phyloP scores from a whole-genome alignment of 2,113 vertebrate species.

The Panurus biarmicus region DNA sequence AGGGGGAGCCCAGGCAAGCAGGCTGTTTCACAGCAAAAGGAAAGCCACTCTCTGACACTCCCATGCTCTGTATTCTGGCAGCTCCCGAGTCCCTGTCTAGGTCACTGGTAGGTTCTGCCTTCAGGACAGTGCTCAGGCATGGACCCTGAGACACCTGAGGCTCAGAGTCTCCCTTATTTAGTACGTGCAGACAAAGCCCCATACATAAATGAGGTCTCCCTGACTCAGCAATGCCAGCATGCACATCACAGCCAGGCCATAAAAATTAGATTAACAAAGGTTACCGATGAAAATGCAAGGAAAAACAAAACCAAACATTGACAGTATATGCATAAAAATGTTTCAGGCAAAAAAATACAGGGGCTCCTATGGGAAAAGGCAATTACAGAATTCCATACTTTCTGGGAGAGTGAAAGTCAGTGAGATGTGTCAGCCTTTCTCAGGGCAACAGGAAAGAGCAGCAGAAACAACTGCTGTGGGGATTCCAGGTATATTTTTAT shows the following conservation, averaged over 20 bases:
- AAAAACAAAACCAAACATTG: neutral
- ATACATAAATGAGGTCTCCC: neutral
- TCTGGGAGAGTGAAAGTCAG: neutral
- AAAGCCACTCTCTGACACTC: neutral
- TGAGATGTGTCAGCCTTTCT: neutral
- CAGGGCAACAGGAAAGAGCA: neutral
- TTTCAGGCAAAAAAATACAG: neutral
- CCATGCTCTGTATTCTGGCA: neutral
- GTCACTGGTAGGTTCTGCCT: neutral
- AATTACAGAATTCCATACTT: neutral
- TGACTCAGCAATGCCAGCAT: neutral
- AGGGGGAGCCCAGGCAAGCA: neutral
- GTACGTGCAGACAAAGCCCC: neutral
- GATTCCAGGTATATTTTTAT: neutral
- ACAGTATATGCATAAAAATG: neutral
- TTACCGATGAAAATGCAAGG: neutral
- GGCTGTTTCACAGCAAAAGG: neutral
- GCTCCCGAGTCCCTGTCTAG: neutral
- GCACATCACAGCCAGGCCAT: neutral
- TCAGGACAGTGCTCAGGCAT: neutral
- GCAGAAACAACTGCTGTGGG: neutral
- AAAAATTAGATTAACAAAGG: neutral
- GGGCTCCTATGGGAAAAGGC: neutral
- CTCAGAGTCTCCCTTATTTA: neutral
- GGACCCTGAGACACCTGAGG: neutral